A percentile compares a stretch with the other conserved stretches of the same genome.
phyloP scores from a whole-genome alignment of 2,888 invertebrate species.

The Lasioglossum calceatum region DNA sequence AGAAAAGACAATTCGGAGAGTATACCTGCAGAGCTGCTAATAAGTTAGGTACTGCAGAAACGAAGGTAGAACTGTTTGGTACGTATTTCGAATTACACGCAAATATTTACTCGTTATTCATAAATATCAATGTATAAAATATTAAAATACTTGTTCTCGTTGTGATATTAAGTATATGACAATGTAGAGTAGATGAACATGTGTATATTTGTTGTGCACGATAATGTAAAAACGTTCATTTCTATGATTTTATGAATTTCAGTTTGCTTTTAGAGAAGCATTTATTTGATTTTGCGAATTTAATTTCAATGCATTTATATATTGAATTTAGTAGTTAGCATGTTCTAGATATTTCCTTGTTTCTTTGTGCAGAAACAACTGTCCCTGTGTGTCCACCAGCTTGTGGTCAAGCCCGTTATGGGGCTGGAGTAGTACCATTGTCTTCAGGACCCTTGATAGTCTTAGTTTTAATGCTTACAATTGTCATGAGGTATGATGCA shows the following conservation, averaged over 20 bases:
- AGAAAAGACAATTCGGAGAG: slow-evolving; percentile 94
- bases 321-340: slow-evolving; percentile 72
- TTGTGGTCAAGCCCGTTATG: slow-evolving; percentile 90
- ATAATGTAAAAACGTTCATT: slow-evolving; percentile 21
- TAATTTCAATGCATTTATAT: slow-evolving; percentile 15
- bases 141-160: background rate
- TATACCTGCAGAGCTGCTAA: slow-evolving; percentile 96
- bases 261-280: background rate
- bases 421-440: slow-evolving; percentile 86
- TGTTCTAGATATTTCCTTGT: slow-evolving; percentile 80
- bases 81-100: slow-evolving; percentile 79
- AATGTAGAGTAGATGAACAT: slow-evolving; percentile 21
- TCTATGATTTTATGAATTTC: background rate
- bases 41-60: slow-evolving; percentile 93
- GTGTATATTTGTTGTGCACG: slow-evolving; percentile 41
- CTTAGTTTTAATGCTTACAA: slow-evolving; percentile 85
- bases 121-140: slow-evolving; percentile 12
- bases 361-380: slow-evolving; percentile 90
- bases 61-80: slow-evolving; percentile 93
- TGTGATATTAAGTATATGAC: slow-evolving; percentile 12
- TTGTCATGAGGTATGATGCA: slow-evolving; percentile 83
- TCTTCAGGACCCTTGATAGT: slow-evolving; percentile 83
- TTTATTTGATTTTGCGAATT: slow-evolving; percentile 17
- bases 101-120: background rate
- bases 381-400: slow-evolving; percentile 97